phyloP scores from a whole-genome alignment of 2,888 invertebrate genomes.

The Molanna angustata region DNA sequence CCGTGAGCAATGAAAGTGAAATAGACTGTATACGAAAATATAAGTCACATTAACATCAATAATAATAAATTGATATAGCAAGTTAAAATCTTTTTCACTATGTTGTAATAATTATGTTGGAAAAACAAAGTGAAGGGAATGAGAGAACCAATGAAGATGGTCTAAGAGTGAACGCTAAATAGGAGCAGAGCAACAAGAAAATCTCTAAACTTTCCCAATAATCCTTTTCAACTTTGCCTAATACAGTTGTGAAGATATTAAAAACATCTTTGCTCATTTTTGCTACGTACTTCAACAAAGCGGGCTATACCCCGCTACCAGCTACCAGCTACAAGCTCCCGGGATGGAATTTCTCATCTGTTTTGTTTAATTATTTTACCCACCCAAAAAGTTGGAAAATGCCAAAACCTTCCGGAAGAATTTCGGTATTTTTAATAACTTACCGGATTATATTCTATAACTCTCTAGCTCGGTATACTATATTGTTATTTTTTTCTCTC shows the following conservation, averaged over 20 bases:
- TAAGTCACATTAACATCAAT: no score
- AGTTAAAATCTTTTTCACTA: no score
- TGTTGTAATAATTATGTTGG: no score
- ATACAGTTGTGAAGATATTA: slow-evolving; percentile 34
- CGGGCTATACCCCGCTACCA: slow-evolving; percentile 23
- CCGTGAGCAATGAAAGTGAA: no score
- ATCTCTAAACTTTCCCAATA: slow-evolving; percentile 32
- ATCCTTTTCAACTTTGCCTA: slow-evolving; percentile 33
- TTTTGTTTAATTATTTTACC: slow-evolving; percentile 33
- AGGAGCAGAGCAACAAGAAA: slow-evolving; percentile 32
- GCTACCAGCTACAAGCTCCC: neutral
- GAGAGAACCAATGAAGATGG: no score
- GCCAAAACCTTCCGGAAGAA: slow-evolving; percentile 25
- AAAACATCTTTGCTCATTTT: slow-evolving; percentile 34
- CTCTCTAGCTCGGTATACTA: slow-evolving; percentile 1
- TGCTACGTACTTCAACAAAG: slow-evolving; percentile 30
- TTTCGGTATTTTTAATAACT: slow-evolving; percentile 31
- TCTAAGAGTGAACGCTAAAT: slow-evolving; percentile 26
- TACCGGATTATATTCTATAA: slow-evolving; percentile 13
- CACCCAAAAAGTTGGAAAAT: slow-evolving; percentile 30
- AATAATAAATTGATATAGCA: no score
- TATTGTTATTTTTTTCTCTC: no score
- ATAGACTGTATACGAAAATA: no score
- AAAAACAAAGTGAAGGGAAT: no score
- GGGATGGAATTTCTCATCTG: slow-evolving; percentile 30